Evolutionary conservation across 2,797 vertebrate genomes (phyloP).

Genomic region (Phyllotis vaccarum): DNA sequence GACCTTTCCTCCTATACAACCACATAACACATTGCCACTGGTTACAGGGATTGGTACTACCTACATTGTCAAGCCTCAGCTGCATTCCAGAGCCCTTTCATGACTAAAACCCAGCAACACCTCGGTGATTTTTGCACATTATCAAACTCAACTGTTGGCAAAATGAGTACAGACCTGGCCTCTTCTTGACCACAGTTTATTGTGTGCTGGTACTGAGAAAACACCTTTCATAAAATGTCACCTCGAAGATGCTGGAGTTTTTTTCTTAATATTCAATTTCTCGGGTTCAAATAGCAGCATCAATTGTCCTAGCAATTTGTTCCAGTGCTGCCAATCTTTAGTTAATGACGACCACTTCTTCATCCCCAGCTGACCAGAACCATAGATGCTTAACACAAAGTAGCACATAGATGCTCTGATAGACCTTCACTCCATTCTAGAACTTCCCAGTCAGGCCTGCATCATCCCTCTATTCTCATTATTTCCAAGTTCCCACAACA

Average conservation of each 20-base stretch:
- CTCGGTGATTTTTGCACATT: neutral
- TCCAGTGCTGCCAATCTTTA: neutral
- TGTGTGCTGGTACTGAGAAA: neutral
- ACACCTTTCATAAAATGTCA: neutral
- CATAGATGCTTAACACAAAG: neutral
- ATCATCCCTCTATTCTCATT: too few species aligned
- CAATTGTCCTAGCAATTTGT: neutral
- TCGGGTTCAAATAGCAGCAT: neutral
- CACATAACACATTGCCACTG: neutral
- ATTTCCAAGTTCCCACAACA: too few species aligned
- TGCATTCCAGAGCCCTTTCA: neutral
- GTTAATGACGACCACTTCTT: neutral
- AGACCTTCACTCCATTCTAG: too few species aligned
- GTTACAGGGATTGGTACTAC: neutral
- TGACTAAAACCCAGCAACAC: neutral
- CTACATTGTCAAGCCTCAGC: neutral
- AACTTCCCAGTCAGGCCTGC: too few species aligned
- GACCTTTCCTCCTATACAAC: neutral
- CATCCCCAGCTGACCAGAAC: neutral
- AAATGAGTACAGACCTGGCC: neutral
- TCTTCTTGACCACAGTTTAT: neutral
- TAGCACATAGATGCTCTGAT: too few species aligned
- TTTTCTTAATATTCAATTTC: neutral
- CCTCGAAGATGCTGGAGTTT: neutral
- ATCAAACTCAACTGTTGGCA: neutral